Base-by-base conservation (phyloP, 1,140 invertebrate species). In the Conus ventricosus region DNA sequence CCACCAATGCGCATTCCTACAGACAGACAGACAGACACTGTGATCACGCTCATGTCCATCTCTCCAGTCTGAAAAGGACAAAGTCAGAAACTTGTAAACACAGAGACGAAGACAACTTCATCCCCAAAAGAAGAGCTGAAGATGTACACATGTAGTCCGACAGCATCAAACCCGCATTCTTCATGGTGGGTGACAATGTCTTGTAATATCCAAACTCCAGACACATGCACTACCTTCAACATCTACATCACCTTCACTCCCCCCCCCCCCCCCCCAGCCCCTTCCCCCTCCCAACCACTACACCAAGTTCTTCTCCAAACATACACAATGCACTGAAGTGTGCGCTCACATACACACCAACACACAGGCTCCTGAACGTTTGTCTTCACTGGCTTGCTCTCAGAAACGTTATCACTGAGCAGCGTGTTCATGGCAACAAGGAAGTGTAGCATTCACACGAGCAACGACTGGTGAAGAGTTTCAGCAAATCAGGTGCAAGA, bases 401-500 rank as follows among this genome's bases (percentile, higher is more conserved):
- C 17, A 71, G 67, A 71, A 20, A 71, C 67, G 7, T 23, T 6
- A 71, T 71, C 67, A 71, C 67, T 23, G 67, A 71, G 67, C 67
- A 71, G 67, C 20, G 67, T 71, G 67, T 71, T 20, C 67, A 71
- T 71, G 67, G 67, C 67, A 71, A 71, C 67, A 71, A 71, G 67
- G 67, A 20, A 71, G 67, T n/a, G 67, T 23, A 71, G 67, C 67
- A n/a, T 71, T 63, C 11, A 11, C 60, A 20, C 60, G 10, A 63
- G 60, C 60, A 23, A n/a, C 4, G 67, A 23, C 67, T 71, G 11
- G 67, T 71, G 23, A 71, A 71, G 11, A 63, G 17, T 71, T 11
- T 71, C 67, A 71, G 23, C 67, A 11, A 71, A 71, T 71, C 67
- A 20, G 67, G 67, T 71, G 67, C 67, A 20, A 17, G 87, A 91